Base-by-base conservation (phyloP, 2,797 vertebrate species). In the Acridotheres tristis region DNA sequence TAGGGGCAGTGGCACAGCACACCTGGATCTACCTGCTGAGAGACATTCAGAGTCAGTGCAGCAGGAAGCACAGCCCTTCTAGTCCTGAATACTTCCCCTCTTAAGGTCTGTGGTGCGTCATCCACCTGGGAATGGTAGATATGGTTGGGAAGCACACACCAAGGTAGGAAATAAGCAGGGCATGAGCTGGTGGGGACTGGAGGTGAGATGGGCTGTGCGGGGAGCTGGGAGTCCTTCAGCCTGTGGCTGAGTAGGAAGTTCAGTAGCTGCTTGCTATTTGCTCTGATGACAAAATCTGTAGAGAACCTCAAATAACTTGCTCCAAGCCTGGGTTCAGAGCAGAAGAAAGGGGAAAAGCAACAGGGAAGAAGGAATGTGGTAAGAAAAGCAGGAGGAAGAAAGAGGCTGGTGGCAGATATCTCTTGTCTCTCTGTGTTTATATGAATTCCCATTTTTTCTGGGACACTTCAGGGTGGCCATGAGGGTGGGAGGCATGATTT, bases 101-200 rank as follows among this genome's bases (percentile, higher is more conserved):
- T 19, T 13, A 9, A 40, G 25, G 15, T 7, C 32, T 71, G 9
- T 1, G 3, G 25, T 38, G 42, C 61, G 42, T 72, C 45, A 11
- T 16, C 19, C 40, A 32, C 12, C 54, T 30, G 38, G n/a, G 42
- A 6, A 11, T 16, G 76, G 20, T 22, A 18, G 36, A 1, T n/a
- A 0, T 3, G 26, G 10, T 1, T 29, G 36, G 58, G 62, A 63
- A 43, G 42, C 19, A 13, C 9, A 9, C 42, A 19, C 7, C 8
- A 4, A 0, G 2, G 34, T 0, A 16, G 61, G 47, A 10, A 82
- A 17, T 0, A 1, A 73, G 61, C 34, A 30, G 62, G 17, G 22
- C 11, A 13, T 4, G 50, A 51, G 84, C 26, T 51, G 8, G 4
- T 5, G 9, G 45, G 53, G 40, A 23, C 21, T 43, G 67, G 11